A percentile compares a stretch with the other conserved stretches of the same genome.
These are phyloP conservation scores for Callorhinus ursinus DNA, from an alignment of 2,113 vertebrate genomes.

Conservation along the genomic window DNA sequence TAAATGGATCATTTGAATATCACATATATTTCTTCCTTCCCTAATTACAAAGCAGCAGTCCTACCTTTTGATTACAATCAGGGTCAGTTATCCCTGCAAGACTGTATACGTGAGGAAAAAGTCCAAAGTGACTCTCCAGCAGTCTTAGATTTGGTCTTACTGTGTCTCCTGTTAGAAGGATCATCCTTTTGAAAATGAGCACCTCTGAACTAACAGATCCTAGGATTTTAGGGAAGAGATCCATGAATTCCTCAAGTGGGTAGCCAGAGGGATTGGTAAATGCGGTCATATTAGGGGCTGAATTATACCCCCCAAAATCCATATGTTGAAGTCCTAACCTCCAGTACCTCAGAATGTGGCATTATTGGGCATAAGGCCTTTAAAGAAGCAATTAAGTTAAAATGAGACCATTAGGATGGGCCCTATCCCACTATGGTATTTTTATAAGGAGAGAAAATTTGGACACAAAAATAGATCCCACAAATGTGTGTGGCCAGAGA, in stretches of 20 bases:
- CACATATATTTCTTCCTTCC: background rate
- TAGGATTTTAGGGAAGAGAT: background rate
- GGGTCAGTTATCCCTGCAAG: background rate
- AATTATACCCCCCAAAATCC: background rate
- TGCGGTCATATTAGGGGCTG: background rate
- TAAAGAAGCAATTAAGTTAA: background rate
- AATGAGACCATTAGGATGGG: fast-evolving
- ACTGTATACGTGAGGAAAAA: background rate
- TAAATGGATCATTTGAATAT: background rate
- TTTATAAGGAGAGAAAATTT: background rate
- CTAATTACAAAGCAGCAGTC: background rate
- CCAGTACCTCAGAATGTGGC: background rate
- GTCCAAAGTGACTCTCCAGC: background rate
- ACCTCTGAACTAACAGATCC: background rate
- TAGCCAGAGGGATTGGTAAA: background rate
- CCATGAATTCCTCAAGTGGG: background rate
- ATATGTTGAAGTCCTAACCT: background rate
- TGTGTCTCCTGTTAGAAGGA: background rate
- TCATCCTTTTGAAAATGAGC: background rate
- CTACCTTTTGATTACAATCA: background rate
- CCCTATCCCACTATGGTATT: background rate
- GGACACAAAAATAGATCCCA: background rate
- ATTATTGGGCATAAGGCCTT: background rate
- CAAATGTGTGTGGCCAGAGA: background rate
- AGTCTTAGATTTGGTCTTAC: background rate